phyloP scores from a whole-genome alignment of 2,113 vertebrate genomes.

The Guaruba guarouba region DNA sequence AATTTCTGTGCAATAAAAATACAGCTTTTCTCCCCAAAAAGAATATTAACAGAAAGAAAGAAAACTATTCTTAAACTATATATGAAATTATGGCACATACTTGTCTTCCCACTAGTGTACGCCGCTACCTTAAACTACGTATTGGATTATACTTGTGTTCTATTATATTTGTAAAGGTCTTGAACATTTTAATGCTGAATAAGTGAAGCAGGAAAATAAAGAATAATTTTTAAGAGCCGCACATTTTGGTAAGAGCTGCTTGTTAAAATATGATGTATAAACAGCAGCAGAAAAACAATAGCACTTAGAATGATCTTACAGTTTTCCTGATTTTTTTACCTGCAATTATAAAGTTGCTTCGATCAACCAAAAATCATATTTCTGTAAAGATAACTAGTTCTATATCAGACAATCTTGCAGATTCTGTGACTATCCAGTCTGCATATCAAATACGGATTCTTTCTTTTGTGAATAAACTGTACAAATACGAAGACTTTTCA shows the following conservation, averaged over 20 bases:
- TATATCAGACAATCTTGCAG: neutral
- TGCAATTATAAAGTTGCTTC: neutral
- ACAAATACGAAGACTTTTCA: constrained; percentile 15
- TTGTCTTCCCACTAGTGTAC: neutral
- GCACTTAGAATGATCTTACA: neutral
- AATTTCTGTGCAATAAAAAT: neutral
- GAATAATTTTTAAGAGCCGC: neutral
- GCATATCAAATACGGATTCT: neutral
- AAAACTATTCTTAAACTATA: neutral
- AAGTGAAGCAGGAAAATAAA: neutral
- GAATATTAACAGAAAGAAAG: neutral
- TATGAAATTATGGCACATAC: neutral
- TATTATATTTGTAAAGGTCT: neutral
- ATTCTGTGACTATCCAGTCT: neutral
- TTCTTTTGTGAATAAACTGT: constrained; percentile 1
- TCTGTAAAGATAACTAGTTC: neutral
- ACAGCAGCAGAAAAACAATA: neutral
- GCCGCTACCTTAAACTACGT: neutral
- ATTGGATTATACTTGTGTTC: neutral
- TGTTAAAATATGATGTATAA: neutral
- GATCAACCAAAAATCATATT: neutral
- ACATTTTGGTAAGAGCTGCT: neutral
- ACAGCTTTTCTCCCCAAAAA: neutral
- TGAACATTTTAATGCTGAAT: neutral
- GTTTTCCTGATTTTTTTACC: neutral